Evolutionary conservation across 1,140 invertebrate species (phyloP), one percentile per base, ranked within the genome.

Genomic region (Rhopalosiphum padi): DNA sequence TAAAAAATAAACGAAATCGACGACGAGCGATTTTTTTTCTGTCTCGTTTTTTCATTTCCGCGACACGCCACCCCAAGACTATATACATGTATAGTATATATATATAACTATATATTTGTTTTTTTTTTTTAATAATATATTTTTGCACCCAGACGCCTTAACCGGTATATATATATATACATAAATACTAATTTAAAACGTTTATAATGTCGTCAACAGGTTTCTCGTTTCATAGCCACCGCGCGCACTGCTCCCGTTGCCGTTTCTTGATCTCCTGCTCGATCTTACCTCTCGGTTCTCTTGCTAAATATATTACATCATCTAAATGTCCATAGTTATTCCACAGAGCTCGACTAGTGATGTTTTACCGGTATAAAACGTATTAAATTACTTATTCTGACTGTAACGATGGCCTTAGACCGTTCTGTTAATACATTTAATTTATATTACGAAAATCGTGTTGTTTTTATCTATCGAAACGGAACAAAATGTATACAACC

Each of bases 151-250:
- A 21, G 87, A 88, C 87, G 48, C 46, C 5, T 30, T 11, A 35
- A 6, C 11, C 0, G 21, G 30, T 30, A 18, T 68, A 68, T 30
- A 60, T 30, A 37, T 30, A 68, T 68, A n/a, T n/a, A 77, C 15
- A 77, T 77, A 77, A 77, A 77, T 77, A n/a, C 90, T 92, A 92
- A 92, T 92, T 92, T 92, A 92, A 92, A 92, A 92, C 22, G 68
- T 46, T 92, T 83, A 77, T 77, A 92, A 92, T 51, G 90, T 83
- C 90, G n/a, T 92, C 90, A 92, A 92, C 90, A 92, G 90, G 90
- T 92, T 37, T 82, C 60, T 21, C 60, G 89, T 89, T 55, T 60
- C 55, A 77, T 77, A 3, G 30, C 60, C 15, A 77, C 30, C 30
- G 5, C 30, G 11, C 30, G 8, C 30, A 35, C 30, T 23, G 30